Evolutionary conservation across 2,888 invertebrate genomes (phyloP), one percentile per base, ranked within the genome.

Genomic region (Xylota sylvarum): DNA sequence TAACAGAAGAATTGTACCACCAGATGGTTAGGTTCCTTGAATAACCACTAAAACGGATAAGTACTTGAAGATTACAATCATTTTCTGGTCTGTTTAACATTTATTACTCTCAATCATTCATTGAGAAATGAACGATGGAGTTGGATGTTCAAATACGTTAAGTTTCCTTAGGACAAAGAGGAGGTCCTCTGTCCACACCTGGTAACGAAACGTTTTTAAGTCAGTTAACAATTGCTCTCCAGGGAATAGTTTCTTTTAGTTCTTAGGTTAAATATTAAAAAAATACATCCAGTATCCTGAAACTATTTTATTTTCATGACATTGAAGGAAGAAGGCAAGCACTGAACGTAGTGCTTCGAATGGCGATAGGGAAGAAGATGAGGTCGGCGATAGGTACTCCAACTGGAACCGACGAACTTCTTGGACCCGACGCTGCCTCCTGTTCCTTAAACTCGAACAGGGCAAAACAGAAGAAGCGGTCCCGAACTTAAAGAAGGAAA

Each of bases 191-290:
- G 23, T 6, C 4, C 2, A 19, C 58, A 58, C 58, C 35, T 72
- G 60, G n/a, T 35, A 72, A 27, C 12, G 14, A 46, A 46, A 12
- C 23, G 32, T n/a, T 48, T 48, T n/a, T 23, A 19, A 48, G 30
- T 58, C 56, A 46, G 46, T 60, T 72, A 27, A 50, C 27, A 48
- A 69, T 48, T 37, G 40, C 40, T 72, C 37, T 60, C 48, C 4
- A 48, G 37, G 17, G 48, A 19, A 35, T 58, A 5, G 43, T 48
- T 35, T 46, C 5, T 14, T 23, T 10, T 12, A 19, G 19, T 10
- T 46, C 6, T 9, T 10, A 30, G 43, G 10, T 12, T 32, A 0
- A 12, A 17, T 27, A 27, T 30, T 5, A 17, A 43, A 10, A 46
- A 52, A 30, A 12, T 19, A 9, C 52, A 9, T 35, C 35, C 3